Conservation (phyloP, 1,140 invertebrate species). For the Drosophila lowei region DNA sequence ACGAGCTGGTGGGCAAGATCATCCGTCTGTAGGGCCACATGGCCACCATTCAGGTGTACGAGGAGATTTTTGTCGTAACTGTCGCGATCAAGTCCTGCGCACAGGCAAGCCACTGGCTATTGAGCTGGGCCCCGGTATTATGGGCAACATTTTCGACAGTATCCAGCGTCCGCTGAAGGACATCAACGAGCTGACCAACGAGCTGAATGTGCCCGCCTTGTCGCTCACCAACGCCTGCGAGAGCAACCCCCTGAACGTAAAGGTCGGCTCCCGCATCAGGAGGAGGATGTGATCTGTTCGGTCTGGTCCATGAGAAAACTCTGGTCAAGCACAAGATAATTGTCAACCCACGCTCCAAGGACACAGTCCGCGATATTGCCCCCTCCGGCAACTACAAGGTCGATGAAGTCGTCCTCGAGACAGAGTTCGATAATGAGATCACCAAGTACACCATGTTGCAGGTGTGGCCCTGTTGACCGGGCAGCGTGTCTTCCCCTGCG, state of each 20-base stretch:
- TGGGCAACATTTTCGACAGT: slow-evolving; percentile 99
- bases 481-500: too few species aligned
- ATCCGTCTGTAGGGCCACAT: slow-evolving; percentile 99
- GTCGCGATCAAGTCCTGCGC: slow-evolving; percentile 98
- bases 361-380: slow-evolving; percentile 98
- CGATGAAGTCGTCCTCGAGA: slow-evolving; percentile 97
- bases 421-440: slow-evolving; percentile 98
- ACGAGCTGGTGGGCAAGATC: slow-evolving; percentile 99
- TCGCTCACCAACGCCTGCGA: slow-evolving; percentile 95
- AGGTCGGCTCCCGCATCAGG: slow-evolving; percentile 97
- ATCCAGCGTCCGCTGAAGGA: slow-evolving; percentile 99
- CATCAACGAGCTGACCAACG: slow-evolving; percentile 96
- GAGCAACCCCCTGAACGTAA: slow-evolving; percentile 94
- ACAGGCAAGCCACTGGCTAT: slow-evolving; percentile 98
- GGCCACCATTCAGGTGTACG: too few species aligned
- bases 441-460: slow-evolving; percentile 97
- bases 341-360: slow-evolving; percentile 96
- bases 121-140: slow-evolving; percentile 99
- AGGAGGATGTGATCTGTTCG: slow-evolving; percentile 96
- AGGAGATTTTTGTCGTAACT: too few species aligned
- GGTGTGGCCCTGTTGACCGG: too few species aligned
- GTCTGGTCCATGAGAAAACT: slow-evolving; percentile 97
- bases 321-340: slow-evolving; percentile 98
- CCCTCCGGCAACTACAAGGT: slow-evolving; percentile 97
- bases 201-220: slow-evolving; percentile 96